Percentiles rank a stretch among this genome's conserved stretches.
phyloP scores from a whole-genome alignment of 2,113 vertebrate genomes.

The Hystrix cristata region DNA sequence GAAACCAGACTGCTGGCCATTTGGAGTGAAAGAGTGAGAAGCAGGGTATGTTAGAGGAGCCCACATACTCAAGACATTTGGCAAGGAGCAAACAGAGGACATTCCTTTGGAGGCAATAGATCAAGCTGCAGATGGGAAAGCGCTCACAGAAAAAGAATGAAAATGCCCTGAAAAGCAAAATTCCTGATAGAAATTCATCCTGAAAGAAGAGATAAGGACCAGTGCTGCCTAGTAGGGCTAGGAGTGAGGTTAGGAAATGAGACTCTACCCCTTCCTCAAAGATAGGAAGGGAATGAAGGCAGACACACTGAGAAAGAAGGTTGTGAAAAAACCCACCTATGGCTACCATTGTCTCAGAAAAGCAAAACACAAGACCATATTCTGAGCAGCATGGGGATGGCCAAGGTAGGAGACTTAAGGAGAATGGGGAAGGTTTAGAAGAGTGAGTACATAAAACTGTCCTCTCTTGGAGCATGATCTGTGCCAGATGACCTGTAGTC shows the following conservation, averaged over 20 bases:
- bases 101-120: constrained; percentile 9
- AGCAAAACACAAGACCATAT: not conserved
- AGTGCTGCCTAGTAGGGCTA: not conserved
- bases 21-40: not conserved
- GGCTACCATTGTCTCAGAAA: not conserved
- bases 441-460: not conserved
- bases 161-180: not conserved
- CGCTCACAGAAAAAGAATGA: not conserved
- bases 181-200: not conserved
- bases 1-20: constrained; percentile 66
- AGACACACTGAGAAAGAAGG: not conserved
- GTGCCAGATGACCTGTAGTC: not conserved
- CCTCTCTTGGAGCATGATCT: not conserved
- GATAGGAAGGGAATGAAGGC: not conserved
- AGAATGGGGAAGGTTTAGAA: not conserved
- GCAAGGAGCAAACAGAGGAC: not conserved
- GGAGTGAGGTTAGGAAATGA: not conserved
- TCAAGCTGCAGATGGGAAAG: constrained; percentile 5
- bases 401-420: not conserved
- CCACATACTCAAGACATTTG: constrained; percentile 50
- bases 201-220: not conserved
- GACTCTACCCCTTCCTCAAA: not conserved
- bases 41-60: not conserved
- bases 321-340: not conserved
- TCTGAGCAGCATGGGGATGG: not conserved